A percentile compares a stretch with the other conserved stretches of the same genome.
Evolutionary conservation across 2,113 vertebrate species (phyloP).

Genomic region (Spermophilus dauricus): DNA sequence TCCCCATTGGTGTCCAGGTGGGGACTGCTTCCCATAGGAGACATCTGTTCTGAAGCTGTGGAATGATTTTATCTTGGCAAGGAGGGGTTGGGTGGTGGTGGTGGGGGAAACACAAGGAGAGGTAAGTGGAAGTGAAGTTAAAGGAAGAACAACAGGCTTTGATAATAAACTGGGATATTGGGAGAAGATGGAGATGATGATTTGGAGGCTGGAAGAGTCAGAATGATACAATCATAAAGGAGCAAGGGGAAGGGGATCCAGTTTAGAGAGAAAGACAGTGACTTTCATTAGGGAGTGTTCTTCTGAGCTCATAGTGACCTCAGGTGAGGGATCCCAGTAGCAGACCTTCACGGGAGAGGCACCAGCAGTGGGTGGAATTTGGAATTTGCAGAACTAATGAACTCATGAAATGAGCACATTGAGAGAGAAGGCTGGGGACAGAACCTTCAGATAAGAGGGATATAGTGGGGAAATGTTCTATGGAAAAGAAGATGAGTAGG

Average conservation of each 20-base stretch:
- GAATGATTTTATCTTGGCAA: accelerated
- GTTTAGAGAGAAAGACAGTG: too few species aligned
- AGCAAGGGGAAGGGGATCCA: neutral
- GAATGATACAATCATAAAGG: accelerated
- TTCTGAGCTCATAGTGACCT: neutral
- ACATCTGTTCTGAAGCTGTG: accelerated
- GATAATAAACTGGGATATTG: too few species aligned
- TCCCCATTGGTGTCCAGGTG: neutral
- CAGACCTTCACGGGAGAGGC: neutral
- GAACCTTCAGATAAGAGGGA: neutral
- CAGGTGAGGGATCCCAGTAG: neutral
- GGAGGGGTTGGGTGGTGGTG: accelerated
- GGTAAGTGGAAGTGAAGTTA: neutral
- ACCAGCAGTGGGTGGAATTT: too few species aligned
- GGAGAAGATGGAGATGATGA: neutral
- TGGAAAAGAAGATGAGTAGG: accelerated
- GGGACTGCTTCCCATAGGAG: neutral
- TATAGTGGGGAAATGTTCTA: neutral
- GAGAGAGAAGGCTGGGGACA: neutral
- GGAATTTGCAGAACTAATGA: neutral
- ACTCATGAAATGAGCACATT: neutral
- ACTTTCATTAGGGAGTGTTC: accelerated
- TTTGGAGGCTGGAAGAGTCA: neutral
- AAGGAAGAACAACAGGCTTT: neutral
- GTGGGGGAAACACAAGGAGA: accelerated